Evolutionary conservation across 2,113 vertebrate species (phyloP).

Genomic region (Chaetura pelagica): DNA sequence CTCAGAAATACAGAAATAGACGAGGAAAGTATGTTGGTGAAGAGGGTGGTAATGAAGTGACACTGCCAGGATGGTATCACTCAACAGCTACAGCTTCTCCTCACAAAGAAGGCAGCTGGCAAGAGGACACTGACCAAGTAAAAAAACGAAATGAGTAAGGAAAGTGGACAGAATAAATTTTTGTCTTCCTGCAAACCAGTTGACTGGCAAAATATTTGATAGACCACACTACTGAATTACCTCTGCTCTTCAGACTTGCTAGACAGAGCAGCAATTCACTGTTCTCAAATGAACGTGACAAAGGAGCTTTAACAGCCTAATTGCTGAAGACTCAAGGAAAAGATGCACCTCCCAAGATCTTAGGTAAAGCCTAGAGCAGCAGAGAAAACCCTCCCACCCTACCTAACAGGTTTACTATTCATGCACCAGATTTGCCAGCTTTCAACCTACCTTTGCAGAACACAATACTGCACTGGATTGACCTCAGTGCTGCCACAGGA

Average conservation of each 20-base stretch:
- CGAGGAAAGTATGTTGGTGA: background rate
- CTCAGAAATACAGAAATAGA: background rate
- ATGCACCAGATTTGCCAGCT: fast-evolving
- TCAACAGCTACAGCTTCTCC: background rate
- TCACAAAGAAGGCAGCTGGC: background rate
- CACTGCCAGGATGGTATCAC: background rate
- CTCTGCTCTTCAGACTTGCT: background rate
- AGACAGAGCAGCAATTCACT: background rate
- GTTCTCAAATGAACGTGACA: background rate
- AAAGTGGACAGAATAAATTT: background rate
- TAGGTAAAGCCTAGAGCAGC: background rate
- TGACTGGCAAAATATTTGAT: background rate
- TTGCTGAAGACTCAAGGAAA: background rate
- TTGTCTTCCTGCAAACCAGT: background rate
- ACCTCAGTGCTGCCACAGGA: fast-evolving
- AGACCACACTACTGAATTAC: background rate
- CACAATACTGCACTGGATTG: background rate
- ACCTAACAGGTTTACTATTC: background rate
- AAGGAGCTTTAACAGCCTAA: background rate
- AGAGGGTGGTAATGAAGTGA: background rate
- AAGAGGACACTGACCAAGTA: background rate
- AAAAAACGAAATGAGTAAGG: background rate
- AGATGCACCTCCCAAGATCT: background rate
- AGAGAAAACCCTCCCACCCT: background rate
- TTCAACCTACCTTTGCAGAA: background rate